Evolutionary conservation across 1,140 invertebrate species (phyloP).

Genomic region (Metopolophium dirhodum): DNA sequence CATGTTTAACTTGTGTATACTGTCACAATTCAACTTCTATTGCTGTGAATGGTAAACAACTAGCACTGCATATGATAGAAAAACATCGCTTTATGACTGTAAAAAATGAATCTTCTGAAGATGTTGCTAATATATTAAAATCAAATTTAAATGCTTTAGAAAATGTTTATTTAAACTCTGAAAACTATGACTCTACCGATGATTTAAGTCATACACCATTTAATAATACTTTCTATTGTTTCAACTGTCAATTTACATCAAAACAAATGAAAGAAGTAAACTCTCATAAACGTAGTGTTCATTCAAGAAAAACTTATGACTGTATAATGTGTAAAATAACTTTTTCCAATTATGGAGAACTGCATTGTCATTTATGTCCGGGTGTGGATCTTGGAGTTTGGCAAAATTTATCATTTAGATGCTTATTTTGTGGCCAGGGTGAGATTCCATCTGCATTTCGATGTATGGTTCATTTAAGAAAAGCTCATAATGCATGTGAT

Average conservation of each 20-base stretch:
- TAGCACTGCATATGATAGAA: conserved; percentile 77
- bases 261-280: conserved; percentile 81
- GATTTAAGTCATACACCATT: conserved; percentile 65
- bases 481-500: conserved; percentile 82
- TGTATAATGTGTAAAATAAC: conserved; percentile 86
- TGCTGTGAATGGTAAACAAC: conserved; percentile 79
- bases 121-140: conserved; percentile 73
- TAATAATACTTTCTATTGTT: conserved; percentile 78
- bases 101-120: conserved; percentile 74
- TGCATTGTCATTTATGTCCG: conserved; percentile 83
- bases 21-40: conserved; percentile 83
- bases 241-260: conserved; percentile 80
- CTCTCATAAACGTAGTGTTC: conserved; percentile 82
- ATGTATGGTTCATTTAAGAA: conserved; percentile 83
- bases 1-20: conserved; percentile 76
- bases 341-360: conserved; percentile 84
- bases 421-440: conserved; percentile 76
- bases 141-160: conserved; percentile 70
- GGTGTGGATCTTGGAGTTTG: conserved; percentile 64
- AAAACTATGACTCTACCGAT: conserved; percentile 71
- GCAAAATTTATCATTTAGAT: conserved; percentile 71
- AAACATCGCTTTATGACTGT: conserved; percentile 77
- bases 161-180: conserved; percentile 73
- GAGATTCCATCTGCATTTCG: conserved; percentile 82
- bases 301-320: conserved; percentile 78